Evolutionary conservation across 2,888 invertebrate species (phyloP).

Genomic region (Rotaria socialis): DNA sequence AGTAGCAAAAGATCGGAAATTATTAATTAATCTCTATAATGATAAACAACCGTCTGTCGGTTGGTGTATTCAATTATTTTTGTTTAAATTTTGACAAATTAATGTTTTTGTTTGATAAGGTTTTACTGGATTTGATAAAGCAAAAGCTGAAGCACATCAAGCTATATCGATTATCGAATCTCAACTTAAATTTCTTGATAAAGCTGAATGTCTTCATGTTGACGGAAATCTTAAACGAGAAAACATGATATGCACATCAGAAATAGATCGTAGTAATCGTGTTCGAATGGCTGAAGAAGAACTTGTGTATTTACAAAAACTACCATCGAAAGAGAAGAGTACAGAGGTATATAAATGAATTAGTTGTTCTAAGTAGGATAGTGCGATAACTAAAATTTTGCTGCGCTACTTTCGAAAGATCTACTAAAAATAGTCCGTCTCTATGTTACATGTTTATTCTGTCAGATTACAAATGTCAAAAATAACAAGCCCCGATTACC

Average conservation of each 20-base stretch:
- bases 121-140: slow-evolving; percentile 21
- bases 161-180: neutral
- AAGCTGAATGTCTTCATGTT: slow-evolving; percentile 13
- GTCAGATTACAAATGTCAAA: too few species aligned
- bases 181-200: slow-evolving; percentile 27
- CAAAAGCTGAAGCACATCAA: neutral
- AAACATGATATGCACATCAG: neutral
- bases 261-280: neutral
- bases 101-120: neutral
- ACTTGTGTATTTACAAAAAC: neutral
- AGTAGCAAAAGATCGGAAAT: slow-evolving; percentile 5
- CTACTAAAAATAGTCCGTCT: too few species aligned
- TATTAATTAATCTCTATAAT: slow-evolving; percentile 18
- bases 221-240: neutral
- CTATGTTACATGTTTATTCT: too few species aligned
- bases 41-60: neutral
- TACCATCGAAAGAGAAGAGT: slow-evolving; percentile 19
- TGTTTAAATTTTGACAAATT: too few species aligned
- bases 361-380: too few species aligned
- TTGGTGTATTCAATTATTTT: neutral
- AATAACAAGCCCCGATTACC: too few species aligned
- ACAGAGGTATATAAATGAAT: neutral
- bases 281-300: slow-evolving; percentile 8
- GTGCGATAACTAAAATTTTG: too few species aligned
- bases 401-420: too few species aligned